Conservation (phyloP, 2,797 vertebrate species). For the Balearica regulorum region DNA sequence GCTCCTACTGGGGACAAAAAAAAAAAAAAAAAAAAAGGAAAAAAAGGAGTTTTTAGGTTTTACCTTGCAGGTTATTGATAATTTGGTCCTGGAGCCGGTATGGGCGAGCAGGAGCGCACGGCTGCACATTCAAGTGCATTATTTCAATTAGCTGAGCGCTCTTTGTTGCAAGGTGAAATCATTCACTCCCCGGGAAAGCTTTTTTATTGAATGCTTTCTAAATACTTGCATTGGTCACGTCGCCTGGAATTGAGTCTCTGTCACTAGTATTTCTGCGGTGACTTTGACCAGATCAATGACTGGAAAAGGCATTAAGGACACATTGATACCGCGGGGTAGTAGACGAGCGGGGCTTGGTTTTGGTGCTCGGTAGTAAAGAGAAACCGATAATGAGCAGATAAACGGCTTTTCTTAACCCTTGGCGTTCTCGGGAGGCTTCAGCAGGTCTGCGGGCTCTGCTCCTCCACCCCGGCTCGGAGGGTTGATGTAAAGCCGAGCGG, state of each 20-base stretch:
- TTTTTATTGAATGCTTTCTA: constrained; percentile 44
- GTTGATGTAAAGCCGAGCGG: neutral
- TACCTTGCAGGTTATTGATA: neutral
- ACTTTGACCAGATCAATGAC: constrained; percentile 62
- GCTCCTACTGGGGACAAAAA: neutral
- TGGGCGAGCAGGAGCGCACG: neutral
- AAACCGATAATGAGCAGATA: constrained; percentile 16
- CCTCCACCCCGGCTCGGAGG: neutral
- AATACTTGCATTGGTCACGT: constrained; percentile 24
- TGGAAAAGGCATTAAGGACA: constrained; percentile 45
- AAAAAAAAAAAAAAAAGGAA: neutral
- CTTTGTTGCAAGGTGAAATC: constrained; percentile 39
- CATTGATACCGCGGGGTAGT: neutral
- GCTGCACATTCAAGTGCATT: constrained; percentile 6
- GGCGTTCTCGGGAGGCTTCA: neutral
- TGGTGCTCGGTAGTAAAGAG: neutral
- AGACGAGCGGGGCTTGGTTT: neutral
- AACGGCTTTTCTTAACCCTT: constrained; percentile 45
- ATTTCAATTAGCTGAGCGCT: constrained; percentile 19
- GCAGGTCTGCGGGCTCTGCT: neutral
- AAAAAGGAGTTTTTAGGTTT: neutral
- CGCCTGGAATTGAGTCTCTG: constrained; percentile 51
- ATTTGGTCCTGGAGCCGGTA: neutral
- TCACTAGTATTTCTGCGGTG: constrained; percentile 51
- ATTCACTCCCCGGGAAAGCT: constrained; percentile 8